phyloP scores from a whole-genome alignment of 2,888 invertebrate species.

The Stramonita haemastoma region DNA sequence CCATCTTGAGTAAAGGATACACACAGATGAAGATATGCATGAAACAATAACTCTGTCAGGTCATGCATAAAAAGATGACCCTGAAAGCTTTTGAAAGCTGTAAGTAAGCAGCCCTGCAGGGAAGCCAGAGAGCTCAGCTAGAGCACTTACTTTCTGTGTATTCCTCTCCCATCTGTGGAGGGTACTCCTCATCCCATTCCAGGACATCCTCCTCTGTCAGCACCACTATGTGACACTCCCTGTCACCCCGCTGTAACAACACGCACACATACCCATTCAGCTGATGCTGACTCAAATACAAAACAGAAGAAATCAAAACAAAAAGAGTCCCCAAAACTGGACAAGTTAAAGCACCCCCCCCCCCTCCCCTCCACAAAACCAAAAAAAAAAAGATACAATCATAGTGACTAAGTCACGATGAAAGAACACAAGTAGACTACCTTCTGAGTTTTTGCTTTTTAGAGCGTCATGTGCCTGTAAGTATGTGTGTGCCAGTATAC shows the following conservation, averaged over 20 bases:
- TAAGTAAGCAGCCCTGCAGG: too few relatives aligned
- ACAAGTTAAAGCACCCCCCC: background rate
- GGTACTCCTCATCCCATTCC: conserved; percentile 99
- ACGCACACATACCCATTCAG: background rate
- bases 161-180: conserved; percentile 99
- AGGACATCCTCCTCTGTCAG: conserved; percentile 95
- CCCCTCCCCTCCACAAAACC: background rate
- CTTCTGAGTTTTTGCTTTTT: too few relatives aligned
- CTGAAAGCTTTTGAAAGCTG: too few relatives aligned
- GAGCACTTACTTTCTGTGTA: conserved; percentile 88
- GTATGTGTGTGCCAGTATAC: too few relatives aligned
- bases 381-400: background rate
- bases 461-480: too few relatives aligned
- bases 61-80: too few relatives aligned
- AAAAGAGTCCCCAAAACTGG: background rate
- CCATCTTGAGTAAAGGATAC: too few relatives aligned
- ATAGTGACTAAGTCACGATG: background rate
- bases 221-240: conserved; percentile 98
- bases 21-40: too few relatives aligned
- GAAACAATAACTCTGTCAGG: too few relatives aligned
- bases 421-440: too few relatives aligned
- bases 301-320: background rate
- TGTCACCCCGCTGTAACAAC: conserved; percentile 88
- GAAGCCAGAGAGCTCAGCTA: too few relatives aligned
- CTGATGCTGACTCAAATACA: background rate